Percentiles rank a stretch among this genome's conserved stretches.
Conservation (phyloP, 1,140 invertebrate genomes). For the Rhopalosiphum padi region DNA sequence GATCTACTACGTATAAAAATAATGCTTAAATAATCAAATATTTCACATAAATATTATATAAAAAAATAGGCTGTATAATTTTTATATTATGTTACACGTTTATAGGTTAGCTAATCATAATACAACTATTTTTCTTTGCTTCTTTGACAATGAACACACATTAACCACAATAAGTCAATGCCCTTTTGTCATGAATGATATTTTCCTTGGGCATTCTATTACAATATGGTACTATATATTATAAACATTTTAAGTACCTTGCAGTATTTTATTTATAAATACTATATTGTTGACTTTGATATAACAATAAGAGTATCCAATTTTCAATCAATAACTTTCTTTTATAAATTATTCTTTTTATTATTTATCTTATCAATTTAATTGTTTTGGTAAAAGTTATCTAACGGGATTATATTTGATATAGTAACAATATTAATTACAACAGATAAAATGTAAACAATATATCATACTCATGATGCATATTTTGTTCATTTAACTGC, state of each 20-base stretch:
- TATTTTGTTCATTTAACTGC: background rate
- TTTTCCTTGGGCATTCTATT: slow-evolving; percentile 29
- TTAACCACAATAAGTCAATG: slow-evolving; percentile 49
- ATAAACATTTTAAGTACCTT: slow-evolving; percentile 7
- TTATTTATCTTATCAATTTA: background rate
- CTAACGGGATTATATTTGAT: background rate
- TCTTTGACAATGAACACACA: slow-evolving; percentile 39
- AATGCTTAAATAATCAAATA: too few relatives aligned
- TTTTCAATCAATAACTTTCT: background rate
- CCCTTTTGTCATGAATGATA: slow-evolving; percentile 24
- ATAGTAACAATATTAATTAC: background rate
- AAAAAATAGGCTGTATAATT: background rate
- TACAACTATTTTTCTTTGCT: slow-evolving; percentile 14
- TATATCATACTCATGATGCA: background rate
- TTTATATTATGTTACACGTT: slow-evolving; percentile 9
- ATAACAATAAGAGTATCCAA: background rate
- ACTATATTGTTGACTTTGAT: background rate
- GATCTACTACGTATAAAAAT: background rate
- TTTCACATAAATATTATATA: background rate
- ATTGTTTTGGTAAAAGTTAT: background rate
- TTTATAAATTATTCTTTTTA: background rate
- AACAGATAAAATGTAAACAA: background rate
- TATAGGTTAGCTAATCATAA: background rate
- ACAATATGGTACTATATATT: background rate
- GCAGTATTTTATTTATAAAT: slow-evolving; percentile 13